phyloP scores from a whole-genome alignment of 1,140 invertebrate species.

The Globodera ellingtonae region DNA sequence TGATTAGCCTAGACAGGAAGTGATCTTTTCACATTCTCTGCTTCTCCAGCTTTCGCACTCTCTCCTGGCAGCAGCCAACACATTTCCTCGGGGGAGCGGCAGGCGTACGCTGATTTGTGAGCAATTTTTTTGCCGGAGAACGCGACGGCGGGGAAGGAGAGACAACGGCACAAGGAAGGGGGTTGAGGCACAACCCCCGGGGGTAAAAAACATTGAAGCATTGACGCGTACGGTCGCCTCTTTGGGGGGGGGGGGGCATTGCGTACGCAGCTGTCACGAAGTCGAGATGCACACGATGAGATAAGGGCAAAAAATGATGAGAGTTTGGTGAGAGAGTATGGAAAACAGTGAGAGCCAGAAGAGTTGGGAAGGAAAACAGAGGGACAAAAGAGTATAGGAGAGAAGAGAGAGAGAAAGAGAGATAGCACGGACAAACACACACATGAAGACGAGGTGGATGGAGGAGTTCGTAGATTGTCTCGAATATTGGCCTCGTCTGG shows the following conservation, averaged over 20 bases:
- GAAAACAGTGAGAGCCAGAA: too few species aligned
- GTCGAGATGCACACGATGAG: neutral
- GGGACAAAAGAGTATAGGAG: neutral
- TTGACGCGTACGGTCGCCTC: neutral
- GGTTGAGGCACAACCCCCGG: neutral
- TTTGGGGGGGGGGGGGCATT: neutral
- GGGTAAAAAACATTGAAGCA: neutral
- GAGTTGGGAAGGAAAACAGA: too few species aligned
- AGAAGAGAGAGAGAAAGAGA: neutral
- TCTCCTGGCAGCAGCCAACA: neutral
- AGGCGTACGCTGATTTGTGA: neutral
- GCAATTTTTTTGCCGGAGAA: slow-evolving; percentile 10
- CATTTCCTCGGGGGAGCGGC: neutral
- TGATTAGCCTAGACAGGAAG: neutral
- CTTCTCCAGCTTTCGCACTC: neutral
- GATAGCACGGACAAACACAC: neutral
- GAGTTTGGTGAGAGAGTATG: neutral
- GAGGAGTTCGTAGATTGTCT: neutral
- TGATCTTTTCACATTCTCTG: neutral
- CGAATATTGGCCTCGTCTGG: neutral
- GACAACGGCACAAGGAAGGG: neutral
- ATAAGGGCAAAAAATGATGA: neutral
- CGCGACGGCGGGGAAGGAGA: neutral
- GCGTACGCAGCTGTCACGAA: slow-evolving; percentile 2
- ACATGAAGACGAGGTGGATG: neutral